Base-by-base conservation (phyloP, 2,113 vertebrate genomes). In the Ariopsis seemanni region DNA sequence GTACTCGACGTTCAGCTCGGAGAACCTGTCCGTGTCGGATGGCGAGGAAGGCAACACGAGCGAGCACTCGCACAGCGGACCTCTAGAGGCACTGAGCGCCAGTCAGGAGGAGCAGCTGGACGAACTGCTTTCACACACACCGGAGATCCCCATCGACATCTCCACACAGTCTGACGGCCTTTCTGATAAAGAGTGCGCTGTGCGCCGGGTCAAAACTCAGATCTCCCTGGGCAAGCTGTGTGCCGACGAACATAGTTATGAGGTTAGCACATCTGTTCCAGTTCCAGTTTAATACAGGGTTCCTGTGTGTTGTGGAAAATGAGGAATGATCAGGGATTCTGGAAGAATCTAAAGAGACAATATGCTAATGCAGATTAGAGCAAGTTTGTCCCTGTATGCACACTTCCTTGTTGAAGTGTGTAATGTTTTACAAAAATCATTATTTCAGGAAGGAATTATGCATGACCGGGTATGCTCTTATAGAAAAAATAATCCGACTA, bases 41-140 rank as follows among this genome's bases (percentile, higher is more conserved):
- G 98, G 98, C 7, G 98, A 99, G 92, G 98, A 99, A 91, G 98
- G 98, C 20, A 99, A 99, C 94, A 99, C 98, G 12, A 99, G 98
- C 1, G 98, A 99, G 91, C 98, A 97, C 91, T 99, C 98, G 0
- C 97, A 97, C 95, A 96, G 95, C 34, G 95, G 95, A 5, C 98
- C 97, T 17, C 96, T 97, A 0, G 97, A 99, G 80, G 96, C 96
- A 90, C 89, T 96, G 85, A 96, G 94, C 18, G 89, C 92, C 86
- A 96, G 96, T 90, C 95, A 96, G 87, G 97, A 98, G 92, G 97
- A 97, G 74, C 95, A 94, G 82, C 93, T 98, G 90, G 98, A 99
- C 0, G 98, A 99, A 90, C 95, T 98, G 92, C 93, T 99, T 90
- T 98, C 97, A 0, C 97, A 98, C 93, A 99, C 98, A 0, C 98